Evolutionary conservation across 2,113 vertebrate species (phyloP), one percentile per base, ranked within the genome.

Genomic region (Promerops cafer): DNA sequence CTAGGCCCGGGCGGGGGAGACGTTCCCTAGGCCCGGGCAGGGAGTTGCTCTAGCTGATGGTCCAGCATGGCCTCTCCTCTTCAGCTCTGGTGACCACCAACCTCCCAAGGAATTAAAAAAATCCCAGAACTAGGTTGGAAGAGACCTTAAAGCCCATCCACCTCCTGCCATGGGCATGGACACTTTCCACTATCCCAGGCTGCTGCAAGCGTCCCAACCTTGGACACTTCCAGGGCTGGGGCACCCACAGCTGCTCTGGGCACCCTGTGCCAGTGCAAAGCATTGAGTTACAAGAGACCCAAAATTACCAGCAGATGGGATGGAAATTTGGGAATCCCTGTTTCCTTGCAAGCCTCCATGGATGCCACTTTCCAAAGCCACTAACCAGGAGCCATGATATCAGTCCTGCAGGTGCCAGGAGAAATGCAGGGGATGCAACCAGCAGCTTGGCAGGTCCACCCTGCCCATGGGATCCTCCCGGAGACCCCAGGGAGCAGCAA

Each of bases 401-500:
- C 23, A 31, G 26, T 23, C n/a, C 78, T 76, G 45, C 18, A n/a
- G 52, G 37, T 1, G 0, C 10, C 24, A 31, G 17, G 42, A 53
- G 56, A 66, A 72, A 45, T 1, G 21, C 49, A 52, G 85, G 56
- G 56, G 61, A 18, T 40, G 53, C 33, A 63, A 4, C 16, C 31
- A 57, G 72, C 24, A n/a, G 13, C 33, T 16, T 30, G 35, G 42
- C 56, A 59, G n/a, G 12, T 40, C 39, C 42, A 37, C 20, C 42
- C 31, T 45, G 61, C 50, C 52, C 17, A 1, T 0, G 0, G 40
- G 6, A 9, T 9, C 45, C 9, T 44, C 42, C 35, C 1, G 1
- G 31, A 66, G 30, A n/a, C 5, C 47, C 54, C 70, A 44, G 21
- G 15, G 49, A 79, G 39, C 28, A 69, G 33, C 33, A 39, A 31